Percentiles rank a stretch among this genome's conserved stretches.
Evolutionary conservation across 2,888 invertebrate species (phyloP).

Genomic region (Chalcis sispes): DNA sequence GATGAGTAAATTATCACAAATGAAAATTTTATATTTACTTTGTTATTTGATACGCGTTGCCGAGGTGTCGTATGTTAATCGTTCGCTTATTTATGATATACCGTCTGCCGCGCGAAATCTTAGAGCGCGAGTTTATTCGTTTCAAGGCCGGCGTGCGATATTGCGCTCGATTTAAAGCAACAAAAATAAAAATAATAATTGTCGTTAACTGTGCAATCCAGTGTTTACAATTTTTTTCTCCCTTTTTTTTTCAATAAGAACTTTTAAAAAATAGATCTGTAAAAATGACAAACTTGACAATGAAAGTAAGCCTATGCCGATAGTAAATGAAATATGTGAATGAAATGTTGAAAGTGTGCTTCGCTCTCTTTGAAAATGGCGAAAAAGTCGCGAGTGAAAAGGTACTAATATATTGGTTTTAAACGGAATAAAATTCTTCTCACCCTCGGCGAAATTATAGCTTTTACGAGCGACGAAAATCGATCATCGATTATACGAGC

Average conservation of each 20-base stretch:
- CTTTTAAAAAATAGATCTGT: no score
- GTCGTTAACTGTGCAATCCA: not conserved
- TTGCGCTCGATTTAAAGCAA: slow-evolving; percentile 16
- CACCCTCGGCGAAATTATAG: not conserved
- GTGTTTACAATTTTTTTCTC: not conserved
- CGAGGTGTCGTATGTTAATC: slow-evolving; percentile 15
- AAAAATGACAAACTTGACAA: no score
- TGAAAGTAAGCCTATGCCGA: no score
- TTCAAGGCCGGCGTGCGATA: slow-evolving; percentile 34
- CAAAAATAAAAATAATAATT: no score
- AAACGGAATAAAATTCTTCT: no score
- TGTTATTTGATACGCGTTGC: not conserved
- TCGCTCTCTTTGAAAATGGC: no score
- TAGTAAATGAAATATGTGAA: no score
- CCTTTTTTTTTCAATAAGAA: not conserved
- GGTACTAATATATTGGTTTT: no score
- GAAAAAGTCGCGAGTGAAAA: no score
- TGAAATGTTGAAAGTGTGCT: no score
- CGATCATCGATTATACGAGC: slow-evolving; percentile 25
- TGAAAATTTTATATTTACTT: slow-evolving; percentile 33
- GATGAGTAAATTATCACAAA: slow-evolving; percentile 33
- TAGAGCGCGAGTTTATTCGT: slow-evolving; percentile 47
- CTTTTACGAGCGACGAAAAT: slow-evolving; percentile 37
- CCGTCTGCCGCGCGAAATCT: not conserved
- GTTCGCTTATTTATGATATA: slow-evolving; percentile 34